phyloP scores from a whole-genome alignment of 92 coral and sea anemone species.

The Heliopora coerulea region DNA sequence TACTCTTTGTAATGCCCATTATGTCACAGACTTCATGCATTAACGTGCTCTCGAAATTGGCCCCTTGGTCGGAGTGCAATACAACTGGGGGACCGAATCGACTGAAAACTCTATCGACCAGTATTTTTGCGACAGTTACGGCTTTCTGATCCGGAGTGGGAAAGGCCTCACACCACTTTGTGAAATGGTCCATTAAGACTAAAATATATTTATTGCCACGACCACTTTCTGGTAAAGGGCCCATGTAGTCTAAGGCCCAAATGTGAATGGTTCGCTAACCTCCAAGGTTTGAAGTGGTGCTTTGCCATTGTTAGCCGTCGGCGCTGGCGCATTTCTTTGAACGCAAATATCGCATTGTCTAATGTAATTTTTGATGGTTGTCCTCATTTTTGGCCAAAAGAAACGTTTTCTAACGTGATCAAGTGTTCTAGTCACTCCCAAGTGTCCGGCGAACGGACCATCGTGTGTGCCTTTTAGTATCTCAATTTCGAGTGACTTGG shows the following conservation, averaged over 20 bases:
- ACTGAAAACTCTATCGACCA: constrained; percentile 40
- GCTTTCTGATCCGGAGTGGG: constrained; percentile 41
- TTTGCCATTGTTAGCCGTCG: constrained; percentile 14
- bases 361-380: constrained; percentile 31
- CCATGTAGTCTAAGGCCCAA: constrained; percentile 60
- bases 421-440: constrained; percentile 32
- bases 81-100: constrained; percentile 28
- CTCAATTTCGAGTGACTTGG: constrained; percentile 2
- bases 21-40: constrained; percentile 53
- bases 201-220: constrained; percentile 53
- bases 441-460: constrained; percentile 42
- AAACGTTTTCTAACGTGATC: constrained; percentile 38
- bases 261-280: constrained; percentile 56
- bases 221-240: constrained; percentile 48
- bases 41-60: no score
- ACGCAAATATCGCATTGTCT: constrained; percentile 32
- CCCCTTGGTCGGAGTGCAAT: constrained; percentile 33
- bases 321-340: constrained; percentile 19
- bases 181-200: constrained; percentile 53
- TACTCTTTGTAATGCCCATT: constrained; percentile 48
- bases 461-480: constrained; percentile 30
- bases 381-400: constrained; percentile 44
- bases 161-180: no score
- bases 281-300: constrained; percentile 44
- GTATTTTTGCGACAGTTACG: constrained; percentile 30